Percentiles rank a stretch among this genome's conserved stretches.
Evolutionary conservation across 23 tunicate species (phyloP).

Genomic region (Halocynthia roretzi): DNA sequence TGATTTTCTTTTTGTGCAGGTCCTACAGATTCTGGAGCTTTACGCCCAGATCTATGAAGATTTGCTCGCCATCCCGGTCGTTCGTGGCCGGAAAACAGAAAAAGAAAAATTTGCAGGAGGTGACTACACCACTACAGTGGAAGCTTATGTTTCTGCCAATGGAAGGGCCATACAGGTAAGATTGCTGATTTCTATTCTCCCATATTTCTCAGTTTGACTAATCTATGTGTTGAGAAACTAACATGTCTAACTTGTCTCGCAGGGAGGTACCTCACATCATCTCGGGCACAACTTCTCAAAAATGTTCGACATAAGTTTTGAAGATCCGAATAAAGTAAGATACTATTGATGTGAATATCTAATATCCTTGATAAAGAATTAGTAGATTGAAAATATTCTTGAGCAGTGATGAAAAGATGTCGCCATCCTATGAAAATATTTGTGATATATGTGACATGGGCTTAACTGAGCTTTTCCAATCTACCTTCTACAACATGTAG

Average conservation of each 20-base stretch:
- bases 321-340: conserved; percentile 74
- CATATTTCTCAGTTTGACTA: too few species aligned
- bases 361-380: not conserved
- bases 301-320: conserved; percentile 96
- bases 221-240: not conserved
- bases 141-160: conserved; percentile 85
- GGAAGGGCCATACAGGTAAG: conserved; percentile 87
- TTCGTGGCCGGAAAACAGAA: conserved; percentile 81
- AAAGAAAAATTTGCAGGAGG: conserved; percentile 99
- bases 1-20: conserved; percentile 22
- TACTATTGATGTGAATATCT: not conserved
- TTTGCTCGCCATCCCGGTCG: conserved; percentile 87
- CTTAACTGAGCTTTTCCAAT: conserved; percentile 9
- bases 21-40: conserved; percentile 66
- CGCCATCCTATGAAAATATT: conserved; percentile 12
- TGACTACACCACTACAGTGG: conserved; percentile 94
- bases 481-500: too few species aligned
- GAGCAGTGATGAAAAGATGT: conserved; percentile 13
- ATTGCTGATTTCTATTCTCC: not conserved
- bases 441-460: conserved; percentile 9
- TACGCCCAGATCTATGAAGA: conserved; percentile 93
- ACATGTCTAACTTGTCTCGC: not conserved
- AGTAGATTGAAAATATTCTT: not conserved
- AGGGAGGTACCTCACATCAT: conserved; percentile 96
- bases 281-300: conserved; percentile 96